phyloP scores from a whole-genome alignment of 2,888 invertebrate genomes.

The Harpagoxenus sublaevis region DNA sequence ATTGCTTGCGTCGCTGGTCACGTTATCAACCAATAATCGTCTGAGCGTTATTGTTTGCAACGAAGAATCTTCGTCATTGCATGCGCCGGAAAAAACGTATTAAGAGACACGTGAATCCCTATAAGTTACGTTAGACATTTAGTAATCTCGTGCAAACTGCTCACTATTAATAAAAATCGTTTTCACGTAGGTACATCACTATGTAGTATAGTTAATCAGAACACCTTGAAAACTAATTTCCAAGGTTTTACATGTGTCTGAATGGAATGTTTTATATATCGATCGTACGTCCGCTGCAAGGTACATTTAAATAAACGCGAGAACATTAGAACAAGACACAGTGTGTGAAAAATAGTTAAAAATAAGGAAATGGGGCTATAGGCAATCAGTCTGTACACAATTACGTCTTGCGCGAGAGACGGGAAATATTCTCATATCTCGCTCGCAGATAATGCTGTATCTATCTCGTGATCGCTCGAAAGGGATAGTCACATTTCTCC shows the following conservation, averaged over 20 bases:
- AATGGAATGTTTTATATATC: background rate
- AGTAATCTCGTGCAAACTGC: background rate
- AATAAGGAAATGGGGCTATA: background rate
- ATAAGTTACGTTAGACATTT: background rate
- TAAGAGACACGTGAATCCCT: background rate
- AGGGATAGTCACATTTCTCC: conserved; percentile 62
- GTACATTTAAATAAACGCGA: background rate
- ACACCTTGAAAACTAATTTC: background rate
- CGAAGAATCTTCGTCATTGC: background rate
- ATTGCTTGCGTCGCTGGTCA: background rate
- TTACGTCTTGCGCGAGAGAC: conserved; percentile 53
- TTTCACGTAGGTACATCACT: background rate
- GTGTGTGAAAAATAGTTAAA: background rate
- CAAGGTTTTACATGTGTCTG: background rate
- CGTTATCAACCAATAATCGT: conserved; percentile 3
- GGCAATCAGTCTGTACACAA: background rate
- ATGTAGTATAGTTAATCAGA: background rate
- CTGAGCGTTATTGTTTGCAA: background rate
- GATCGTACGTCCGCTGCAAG: background rate
- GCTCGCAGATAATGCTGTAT: conserved; percentile 67
- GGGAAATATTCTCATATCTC: conserved; percentile 57
- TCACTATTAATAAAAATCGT: background rate
- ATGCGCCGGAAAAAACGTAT: background rate
- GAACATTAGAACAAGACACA: background rate
- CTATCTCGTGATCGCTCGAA: conserved; percentile 63